phyloP scores from a whole-genome alignment of 2,888 invertebrate species.

The Hyles lineata region DNA sequence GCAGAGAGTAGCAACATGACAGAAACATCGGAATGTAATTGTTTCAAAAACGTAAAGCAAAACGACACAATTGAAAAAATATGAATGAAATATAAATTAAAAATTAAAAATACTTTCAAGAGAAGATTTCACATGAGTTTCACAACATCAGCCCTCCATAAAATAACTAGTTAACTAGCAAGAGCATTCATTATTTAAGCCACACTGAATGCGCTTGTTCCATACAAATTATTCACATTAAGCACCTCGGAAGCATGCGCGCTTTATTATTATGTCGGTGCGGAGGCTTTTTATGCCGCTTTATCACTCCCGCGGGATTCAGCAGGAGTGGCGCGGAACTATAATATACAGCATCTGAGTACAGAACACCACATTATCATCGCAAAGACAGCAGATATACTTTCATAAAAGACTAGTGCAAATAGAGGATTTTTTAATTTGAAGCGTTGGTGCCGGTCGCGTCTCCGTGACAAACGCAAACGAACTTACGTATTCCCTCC shows the following conservation, averaged over 20 bases:
- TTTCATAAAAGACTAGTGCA: constrained; percentile 10
- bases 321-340: background rate
- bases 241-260: background rate
- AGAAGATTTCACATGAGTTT: too few relatives aligned
- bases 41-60: too few relatives aligned
- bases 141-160: too few relatives aligned
- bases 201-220: background rate
- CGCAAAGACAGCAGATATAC: constrained; percentile 12
- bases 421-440: constrained; percentile 14
- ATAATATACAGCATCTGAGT: background rate
- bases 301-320: background rate
- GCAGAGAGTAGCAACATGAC: background rate
- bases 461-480: constrained; percentile 20
- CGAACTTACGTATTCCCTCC: constrained; percentile 22
- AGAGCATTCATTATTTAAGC: background rate
- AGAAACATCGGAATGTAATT: too few relatives aligned
- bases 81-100: too few relatives aligned
- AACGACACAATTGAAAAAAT: too few relatives aligned
- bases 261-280: constrained; percentile 3
- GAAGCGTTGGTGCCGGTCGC: background rate
- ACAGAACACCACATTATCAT: background rate
- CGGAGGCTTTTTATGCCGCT: background rate
- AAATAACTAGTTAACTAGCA: background rate
- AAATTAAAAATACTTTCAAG: too few relatives aligned
- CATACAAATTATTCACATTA: constrained; percentile 3